phyloP scores from a whole-genome alignment of 2,797 vertebrate genomes.

The Amphiprion clarkii region DNA sequence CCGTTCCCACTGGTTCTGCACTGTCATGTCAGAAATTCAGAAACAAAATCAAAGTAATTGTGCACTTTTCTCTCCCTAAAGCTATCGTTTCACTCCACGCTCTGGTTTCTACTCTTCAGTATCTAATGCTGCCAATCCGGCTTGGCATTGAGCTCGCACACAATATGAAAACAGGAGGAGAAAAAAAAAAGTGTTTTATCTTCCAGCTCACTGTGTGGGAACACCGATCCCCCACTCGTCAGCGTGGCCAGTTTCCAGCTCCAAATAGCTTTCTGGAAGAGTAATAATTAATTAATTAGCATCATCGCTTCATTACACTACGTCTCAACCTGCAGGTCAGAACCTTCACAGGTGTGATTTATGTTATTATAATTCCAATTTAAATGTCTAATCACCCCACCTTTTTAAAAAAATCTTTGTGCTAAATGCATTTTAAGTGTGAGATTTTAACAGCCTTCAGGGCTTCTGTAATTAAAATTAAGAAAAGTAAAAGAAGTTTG shows the following conservation, averaged over 20 bases:
- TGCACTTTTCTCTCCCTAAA: neutral
- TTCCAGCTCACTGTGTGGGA: constrained; percentile 41
- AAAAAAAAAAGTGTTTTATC: constrained; percentile 5
- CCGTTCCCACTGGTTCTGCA: constrained; percentile 9
- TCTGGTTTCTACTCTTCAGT: constrained; percentile 7
- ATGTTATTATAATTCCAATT: neutral
- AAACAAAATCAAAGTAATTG: constrained; percentile 22
- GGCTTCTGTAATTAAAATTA: too few relatives aligned
- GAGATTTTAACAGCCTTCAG: neutral
- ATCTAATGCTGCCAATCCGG: constrained; percentile 6
- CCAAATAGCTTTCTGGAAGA: neutral
- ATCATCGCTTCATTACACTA: neutral
- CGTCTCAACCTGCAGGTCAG: neutral
- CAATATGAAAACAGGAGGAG: neutral
- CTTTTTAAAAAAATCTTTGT: neutral
- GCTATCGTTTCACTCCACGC: neutral
- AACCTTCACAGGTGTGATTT: constrained; percentile 2
- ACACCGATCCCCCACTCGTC: constrained; percentile 24
- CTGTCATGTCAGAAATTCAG: constrained; percentile 23
- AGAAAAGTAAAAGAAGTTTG: neutral
- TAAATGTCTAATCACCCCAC: neutral
- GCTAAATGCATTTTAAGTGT: neutral
- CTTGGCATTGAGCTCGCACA: constrained; percentile 13
- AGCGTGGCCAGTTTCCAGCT: constrained; percentile 8
- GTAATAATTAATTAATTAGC: constrained; percentile 11